These are phyloP conservation scores for Falcunculus frontatus DNA, from an alignment of 2,113 vertebrate species.

Conservation along the genomic window DNA sequence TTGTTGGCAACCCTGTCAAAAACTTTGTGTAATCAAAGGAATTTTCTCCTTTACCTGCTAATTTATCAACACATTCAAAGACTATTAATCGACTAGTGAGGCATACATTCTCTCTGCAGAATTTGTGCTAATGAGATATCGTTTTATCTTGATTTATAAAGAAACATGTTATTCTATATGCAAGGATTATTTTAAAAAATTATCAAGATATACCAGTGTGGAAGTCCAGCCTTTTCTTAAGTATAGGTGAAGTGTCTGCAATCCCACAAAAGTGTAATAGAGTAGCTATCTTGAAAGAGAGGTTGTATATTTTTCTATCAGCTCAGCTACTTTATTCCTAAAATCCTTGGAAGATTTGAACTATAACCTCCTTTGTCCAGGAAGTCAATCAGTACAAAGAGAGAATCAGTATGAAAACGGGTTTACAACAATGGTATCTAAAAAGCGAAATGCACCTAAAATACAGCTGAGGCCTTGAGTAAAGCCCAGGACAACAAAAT, in stretches of 20 bases:
- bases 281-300: not conserved
- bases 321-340: not conserved
- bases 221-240: not conserved
- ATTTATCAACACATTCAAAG: not conserved
- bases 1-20: not conserved
- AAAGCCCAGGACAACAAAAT: not conserved
- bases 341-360: not conserved
- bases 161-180: not conserved
- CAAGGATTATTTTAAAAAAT: not conserved
- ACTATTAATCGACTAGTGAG: not conserved
- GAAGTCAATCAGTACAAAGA: not conserved
- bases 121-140: not conserved
- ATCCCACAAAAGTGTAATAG: not conserved
- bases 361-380: not conserved
- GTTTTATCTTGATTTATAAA: not conserved
- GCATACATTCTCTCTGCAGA: not conserved
- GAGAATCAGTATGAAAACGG: not conserved
- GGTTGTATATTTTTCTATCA: not conserved
- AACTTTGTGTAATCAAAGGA: not conserved
- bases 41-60: not conserved
- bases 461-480: not conserved
- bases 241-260: not conserved
- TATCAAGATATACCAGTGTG: not conserved
- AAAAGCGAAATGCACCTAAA: not conserved
- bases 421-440: not conserved